Conservation (phyloP, 2,797 vertebrate species). For the Cuculus canorus region DNA sequence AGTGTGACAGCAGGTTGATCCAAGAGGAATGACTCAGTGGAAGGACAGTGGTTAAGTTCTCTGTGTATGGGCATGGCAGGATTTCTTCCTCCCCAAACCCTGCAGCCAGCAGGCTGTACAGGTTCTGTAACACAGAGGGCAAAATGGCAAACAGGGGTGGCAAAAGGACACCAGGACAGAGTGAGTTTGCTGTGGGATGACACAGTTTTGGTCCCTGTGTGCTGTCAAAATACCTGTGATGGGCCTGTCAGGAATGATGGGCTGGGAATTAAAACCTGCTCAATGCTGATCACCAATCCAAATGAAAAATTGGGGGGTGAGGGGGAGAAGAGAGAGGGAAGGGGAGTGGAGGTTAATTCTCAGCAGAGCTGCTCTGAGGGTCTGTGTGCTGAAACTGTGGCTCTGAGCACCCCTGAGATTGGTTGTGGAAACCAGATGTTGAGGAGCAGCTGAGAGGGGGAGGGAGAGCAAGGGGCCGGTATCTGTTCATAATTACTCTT, state of each 20-base stretch:
- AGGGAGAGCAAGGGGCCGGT: conserved; percentile 20
- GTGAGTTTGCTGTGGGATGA: neutral
- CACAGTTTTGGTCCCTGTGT: too few relatives aligned
- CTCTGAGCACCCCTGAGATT: neutral
- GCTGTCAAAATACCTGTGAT: rapidly evolving
- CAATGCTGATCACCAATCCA: neutral
- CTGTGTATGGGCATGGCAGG: rapidly evolving
- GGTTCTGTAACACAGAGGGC: neutral
- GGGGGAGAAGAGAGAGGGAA: neutral
- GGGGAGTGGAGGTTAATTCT: conserved; percentile 24
- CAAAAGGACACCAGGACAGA: neutral
- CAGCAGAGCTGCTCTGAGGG: neutral
- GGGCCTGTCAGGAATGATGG: neutral
- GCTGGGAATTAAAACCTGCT: neutral
- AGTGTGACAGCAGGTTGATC: rapidly evolving
- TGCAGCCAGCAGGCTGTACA: neutral
- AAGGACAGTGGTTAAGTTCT: neutral
- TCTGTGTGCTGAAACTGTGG: neutral
- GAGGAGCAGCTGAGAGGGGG: conserved; percentile 48
- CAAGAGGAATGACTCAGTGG: rapidly evolving
- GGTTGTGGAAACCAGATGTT: conserved; percentile 91
- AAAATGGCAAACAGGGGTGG: neutral
- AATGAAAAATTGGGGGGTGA: conserved; percentile 6
- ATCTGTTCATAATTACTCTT: conserved; percentile 91
- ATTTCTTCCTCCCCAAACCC: neutral